Percentiles rank a stretch among this genome's conserved stretches.
Evolutionary conservation across 2,797 vertebrate genomes (phyloP).

Genomic region (Pseudochromis fuscus): DNA sequence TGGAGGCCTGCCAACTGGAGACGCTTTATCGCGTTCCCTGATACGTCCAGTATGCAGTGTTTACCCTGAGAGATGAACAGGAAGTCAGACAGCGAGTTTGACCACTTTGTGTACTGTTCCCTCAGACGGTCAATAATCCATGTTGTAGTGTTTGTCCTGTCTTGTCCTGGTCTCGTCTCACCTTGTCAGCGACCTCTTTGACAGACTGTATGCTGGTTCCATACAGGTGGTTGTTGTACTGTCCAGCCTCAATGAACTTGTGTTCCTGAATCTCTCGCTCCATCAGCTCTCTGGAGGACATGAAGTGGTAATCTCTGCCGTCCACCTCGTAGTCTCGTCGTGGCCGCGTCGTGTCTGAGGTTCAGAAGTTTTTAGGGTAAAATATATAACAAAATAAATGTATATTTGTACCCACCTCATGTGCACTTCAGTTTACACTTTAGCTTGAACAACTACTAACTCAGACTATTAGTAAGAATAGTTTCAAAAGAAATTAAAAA

Average conservation of each 20-base stretch:
- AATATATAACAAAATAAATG: neutral
- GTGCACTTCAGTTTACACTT: neutral
- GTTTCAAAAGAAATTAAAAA: no score
- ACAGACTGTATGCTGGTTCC: constrained; percentile 98
- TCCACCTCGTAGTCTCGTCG: constrained; percentile 97
- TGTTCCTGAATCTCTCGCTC: constrained; percentile 98
- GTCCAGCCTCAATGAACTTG: constrained; percentile 98
- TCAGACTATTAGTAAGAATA: no score
- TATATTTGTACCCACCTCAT: neutral
- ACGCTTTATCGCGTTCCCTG: constrained; percentile 97
- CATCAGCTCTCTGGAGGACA: constrained; percentile 96
- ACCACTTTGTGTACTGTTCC: neutral
- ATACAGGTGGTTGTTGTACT: constrained; percentile 98
- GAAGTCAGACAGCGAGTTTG: neutral
- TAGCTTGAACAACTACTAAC: neutral
- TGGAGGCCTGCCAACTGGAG: constrained; percentile 94
- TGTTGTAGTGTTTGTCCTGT: neutral
- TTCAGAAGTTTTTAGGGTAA: constrained; percentile 3
- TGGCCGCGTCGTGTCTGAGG: constrained; percentile 94
- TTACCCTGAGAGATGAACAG: constrained; percentile 87
- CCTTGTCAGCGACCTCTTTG: constrained; percentile 95
- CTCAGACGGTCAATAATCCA: neutral
- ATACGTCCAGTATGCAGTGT: constrained; percentile 98
- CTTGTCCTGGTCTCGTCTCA: constrained; percentile 57
- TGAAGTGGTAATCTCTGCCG: constrained; percentile 97